Percentiles rank a stretch among this genome's conserved stretches.
Conservation (phyloP, 1,140 invertebrate species). For the Zaprionus kolodkinae region DNA sequence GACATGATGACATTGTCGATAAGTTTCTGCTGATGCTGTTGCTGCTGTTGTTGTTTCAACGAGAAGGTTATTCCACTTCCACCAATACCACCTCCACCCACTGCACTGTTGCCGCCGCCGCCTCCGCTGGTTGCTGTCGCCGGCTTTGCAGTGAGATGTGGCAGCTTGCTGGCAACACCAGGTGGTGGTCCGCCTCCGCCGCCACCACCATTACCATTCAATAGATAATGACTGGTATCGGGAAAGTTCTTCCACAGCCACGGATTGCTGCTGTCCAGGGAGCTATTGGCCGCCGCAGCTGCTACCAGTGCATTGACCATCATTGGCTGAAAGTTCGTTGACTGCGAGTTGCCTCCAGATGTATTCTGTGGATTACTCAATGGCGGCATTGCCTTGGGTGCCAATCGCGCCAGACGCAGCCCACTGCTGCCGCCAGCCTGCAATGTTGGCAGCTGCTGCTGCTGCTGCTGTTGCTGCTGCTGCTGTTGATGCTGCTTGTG, state of each 20-base stretch:
- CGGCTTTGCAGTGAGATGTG: conserved; percentile 69
- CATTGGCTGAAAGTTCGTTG: conserved; percentile 16
- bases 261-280: conserved; percentile 58
- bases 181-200: neutral
- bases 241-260: conserved; percentile 83
- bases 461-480: conserved; percentile 36
- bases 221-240: conserved; percentile 69
- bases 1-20: conserved; percentile 85
- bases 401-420: conserved; percentile 51
- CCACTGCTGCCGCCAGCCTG: conserved; percentile 24
- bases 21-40: conserved; percentile 70
- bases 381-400: conserved; percentile 60
- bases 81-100: neutral
- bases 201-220: conserved; percentile 59
- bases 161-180: conserved; percentile 51
- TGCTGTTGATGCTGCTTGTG: conserved; percentile 38
- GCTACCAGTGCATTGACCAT: conserved; percentile 29
- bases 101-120: conserved; percentile 25
- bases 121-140: conserved; percentile 45
- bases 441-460: conserved; percentile 51
- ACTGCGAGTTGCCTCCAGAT: conserved; percentile 5
- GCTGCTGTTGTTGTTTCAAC: conserved; percentile 62
- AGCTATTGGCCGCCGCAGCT: conserved; percentile 25
- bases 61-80: conserved; percentile 39
- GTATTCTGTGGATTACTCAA: conserved; percentile 55